These are phyloP conservation scores for Theropithecus gelada DNA, from an alignment of 2,113 vertebrate species.

Conservation along the genomic window DNA sequence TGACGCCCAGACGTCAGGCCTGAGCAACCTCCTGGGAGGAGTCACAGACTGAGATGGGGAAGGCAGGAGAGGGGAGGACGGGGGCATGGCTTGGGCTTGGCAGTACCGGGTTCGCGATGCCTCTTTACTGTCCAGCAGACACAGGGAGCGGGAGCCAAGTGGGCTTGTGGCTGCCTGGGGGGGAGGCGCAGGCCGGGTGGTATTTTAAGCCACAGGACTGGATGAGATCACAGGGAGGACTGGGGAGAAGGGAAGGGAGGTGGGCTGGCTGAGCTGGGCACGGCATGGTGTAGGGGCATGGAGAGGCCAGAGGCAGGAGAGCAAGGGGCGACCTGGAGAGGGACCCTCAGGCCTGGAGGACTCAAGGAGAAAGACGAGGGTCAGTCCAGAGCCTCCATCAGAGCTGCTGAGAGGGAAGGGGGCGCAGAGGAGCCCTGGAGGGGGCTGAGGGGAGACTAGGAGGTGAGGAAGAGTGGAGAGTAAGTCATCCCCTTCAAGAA, in stretches of 20 bases:
- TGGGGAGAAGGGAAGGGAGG: neutral
- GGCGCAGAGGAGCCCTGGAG: neutral
- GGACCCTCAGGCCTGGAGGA: neutral
- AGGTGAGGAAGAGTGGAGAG: neutral
- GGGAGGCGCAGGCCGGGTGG: neutral
- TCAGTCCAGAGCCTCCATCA: neutral
- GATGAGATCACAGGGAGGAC: neutral
- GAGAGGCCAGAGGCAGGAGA: neutral
- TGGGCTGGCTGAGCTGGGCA: neutral
- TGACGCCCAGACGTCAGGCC: neutral
- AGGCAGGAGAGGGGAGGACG: too few relatives aligned
- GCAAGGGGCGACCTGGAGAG: neutral
- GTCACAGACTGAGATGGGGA: neutral
- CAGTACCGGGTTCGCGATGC: rapidly evolving
- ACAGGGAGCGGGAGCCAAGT: neutral
- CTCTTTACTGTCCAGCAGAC: neutral
- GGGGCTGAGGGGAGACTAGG: neutral
- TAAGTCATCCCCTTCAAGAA: neutral
- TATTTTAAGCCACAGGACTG: neutral
- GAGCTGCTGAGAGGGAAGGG: neutral
- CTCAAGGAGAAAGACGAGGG: neutral
- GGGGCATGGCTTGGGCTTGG: rapidly evolving
- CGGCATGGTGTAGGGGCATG: rapidly evolving
- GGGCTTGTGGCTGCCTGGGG: neutral
- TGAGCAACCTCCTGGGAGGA: neutral